A percentile compares a stretch with the other conserved stretches of the same genome.
Evolutionary conservation across 2,797 vertebrate species (phyloP).

Genomic region (Meda fulgida): DNA sequence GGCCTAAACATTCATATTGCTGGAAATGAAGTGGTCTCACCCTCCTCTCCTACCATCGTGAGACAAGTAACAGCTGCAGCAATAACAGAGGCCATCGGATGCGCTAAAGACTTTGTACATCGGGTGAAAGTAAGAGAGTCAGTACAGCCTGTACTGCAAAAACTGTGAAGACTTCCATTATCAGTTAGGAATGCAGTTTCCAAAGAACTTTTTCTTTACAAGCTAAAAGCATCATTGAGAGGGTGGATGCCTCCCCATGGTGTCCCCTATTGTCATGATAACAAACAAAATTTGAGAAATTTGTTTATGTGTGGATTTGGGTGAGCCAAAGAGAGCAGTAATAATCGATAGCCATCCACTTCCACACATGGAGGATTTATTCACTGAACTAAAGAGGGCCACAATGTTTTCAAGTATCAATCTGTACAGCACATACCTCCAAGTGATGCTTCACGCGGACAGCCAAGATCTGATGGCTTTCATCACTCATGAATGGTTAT

Average conservation of each 20-base stretch:
- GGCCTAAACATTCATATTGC: neutral
- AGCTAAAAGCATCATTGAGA: neutral
- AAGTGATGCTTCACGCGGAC: slow-evolving; percentile 29
- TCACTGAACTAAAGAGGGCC: neutral
- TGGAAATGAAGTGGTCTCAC: neutral
- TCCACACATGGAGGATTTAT: slow-evolving; percentile 22
- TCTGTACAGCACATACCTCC: slow-evolving; percentile 25
- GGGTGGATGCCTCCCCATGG: neutral
- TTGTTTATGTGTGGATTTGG: neutral
- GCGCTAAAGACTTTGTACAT: neutral
- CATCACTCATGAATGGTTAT: slow-evolving; percentile 1
- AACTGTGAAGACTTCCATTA: neutral
- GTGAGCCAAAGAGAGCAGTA: slow-evolving; percentile 18
- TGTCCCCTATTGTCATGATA: slow-evolving; percentile 5
- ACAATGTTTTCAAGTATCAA: slow-evolving; percentile 3
- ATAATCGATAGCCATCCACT: slow-evolving; percentile 7
- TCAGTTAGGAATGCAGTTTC: neutral
- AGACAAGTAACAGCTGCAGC: neutral
- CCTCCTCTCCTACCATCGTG: neutral
- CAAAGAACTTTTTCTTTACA: neutral
- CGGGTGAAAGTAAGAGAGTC: neutral
- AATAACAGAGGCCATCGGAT: neutral
- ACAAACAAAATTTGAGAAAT: slow-evolving; percentile 6
- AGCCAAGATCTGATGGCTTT: neutral
- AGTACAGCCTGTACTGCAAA: neutral